Percentiles rank a stretch among this genome's conserved stretches.
Evolutionary conservation across 2,888 invertebrate species (phyloP).

Genomic region (Caenorhabditis macrosperma): DNA sequence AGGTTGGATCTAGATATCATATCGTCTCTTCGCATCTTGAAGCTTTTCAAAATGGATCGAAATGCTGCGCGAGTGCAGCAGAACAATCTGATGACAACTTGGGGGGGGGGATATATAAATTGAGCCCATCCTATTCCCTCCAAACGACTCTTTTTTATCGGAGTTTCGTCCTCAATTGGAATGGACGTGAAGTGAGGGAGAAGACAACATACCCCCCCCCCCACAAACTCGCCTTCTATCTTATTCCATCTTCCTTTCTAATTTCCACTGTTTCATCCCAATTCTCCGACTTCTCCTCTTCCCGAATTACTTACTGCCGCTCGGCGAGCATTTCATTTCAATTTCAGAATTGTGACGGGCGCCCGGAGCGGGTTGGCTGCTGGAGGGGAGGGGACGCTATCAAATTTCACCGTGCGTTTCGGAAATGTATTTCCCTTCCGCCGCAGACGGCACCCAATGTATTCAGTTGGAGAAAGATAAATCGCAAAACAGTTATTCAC

Average conservation of each 20-base stretch:
- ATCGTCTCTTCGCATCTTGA: too few species aligned
- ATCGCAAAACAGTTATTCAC: constrained; percentile 30
- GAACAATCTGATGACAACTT: constrained; percentile 36
- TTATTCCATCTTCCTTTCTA: constrained; percentile 20
- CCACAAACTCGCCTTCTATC: constrained; percentile 6
- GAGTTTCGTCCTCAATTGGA: constrained; percentile 24
- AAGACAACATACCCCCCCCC: background rate
- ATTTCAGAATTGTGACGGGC: constrained; percentile 41
- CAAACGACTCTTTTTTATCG: constrained; percentile 24
- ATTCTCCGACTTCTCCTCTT: too few species aligned
- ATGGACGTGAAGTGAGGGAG: background rate
- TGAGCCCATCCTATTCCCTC: constrained; percentile 11
- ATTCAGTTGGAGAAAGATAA: background rate
- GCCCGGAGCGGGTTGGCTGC: background rate
- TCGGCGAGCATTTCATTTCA: constrained; percentile 34
- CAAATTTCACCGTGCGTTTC: constrained; percentile 55
- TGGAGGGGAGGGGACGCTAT: constrained; percentile 22
- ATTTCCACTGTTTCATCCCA: constrained; percentile 31
- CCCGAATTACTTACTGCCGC: constrained; percentile 10
- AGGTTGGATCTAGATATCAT: too few species aligned
- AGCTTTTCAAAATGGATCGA: background rate
- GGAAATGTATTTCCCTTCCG: constrained; percentile 54
- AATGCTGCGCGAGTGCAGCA: constrained; percentile 20
- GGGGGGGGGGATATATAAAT: background rate
- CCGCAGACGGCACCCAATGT: constrained; percentile 9